phyloP scores from a whole-genome alignment of 2,888 invertebrate genomes.

The Cyclophora albipunctata region DNA sequence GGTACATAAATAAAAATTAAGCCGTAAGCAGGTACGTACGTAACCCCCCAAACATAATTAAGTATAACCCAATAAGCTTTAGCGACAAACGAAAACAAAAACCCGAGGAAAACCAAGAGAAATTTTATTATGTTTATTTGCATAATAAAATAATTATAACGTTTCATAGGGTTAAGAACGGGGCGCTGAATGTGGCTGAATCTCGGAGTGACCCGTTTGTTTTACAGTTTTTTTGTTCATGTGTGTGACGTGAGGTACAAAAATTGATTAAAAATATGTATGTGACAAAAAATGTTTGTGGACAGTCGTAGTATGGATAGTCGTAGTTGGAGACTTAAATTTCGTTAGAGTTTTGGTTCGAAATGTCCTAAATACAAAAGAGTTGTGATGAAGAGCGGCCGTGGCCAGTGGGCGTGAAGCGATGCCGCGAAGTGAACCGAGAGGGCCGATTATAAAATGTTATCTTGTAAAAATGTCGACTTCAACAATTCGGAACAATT shows the following conservation, averaged over 20 bases:
- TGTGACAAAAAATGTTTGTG: too few species aligned
- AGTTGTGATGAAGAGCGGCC: too few species aligned
- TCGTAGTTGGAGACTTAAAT: too few species aligned
- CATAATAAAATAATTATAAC: slow-evolving; percentile 74
- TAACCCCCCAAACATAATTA: slow-evolving; percentile 57
- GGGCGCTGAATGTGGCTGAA: slow-evolving; percentile 7
- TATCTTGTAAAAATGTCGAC: slow-evolving; percentile 53
- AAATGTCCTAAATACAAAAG: too few species aligned
- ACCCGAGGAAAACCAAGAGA: slow-evolving; percentile 48
- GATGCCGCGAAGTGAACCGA: slow-evolving; percentile 38
- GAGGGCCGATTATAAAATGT: slow-evolving; percentile 54
- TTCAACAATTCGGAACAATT: too few species aligned
- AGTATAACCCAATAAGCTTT: slow-evolving; percentile 66
- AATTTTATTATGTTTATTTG: slow-evolving; percentile 74
- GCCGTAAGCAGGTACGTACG: slow-evolving; percentile 43
- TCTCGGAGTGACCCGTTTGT: too few species aligned
- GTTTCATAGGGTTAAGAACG: slow-evolving; percentile 31
- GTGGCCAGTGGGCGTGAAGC: slow-evolving; percentile 7
- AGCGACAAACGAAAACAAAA: slow-evolving; percentile 61
- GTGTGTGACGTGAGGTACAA: too few species aligned
- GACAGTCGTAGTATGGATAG: too few species aligned
- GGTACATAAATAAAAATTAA: slow-evolving; percentile 65
- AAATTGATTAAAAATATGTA: too few species aligned
- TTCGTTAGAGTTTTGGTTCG: too few species aligned
- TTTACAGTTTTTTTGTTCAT: too few species aligned